Evolutionary conservation across 2,113 vertebrate species (phyloP).

Genomic region (Lepidothrix coronata): DNA sequence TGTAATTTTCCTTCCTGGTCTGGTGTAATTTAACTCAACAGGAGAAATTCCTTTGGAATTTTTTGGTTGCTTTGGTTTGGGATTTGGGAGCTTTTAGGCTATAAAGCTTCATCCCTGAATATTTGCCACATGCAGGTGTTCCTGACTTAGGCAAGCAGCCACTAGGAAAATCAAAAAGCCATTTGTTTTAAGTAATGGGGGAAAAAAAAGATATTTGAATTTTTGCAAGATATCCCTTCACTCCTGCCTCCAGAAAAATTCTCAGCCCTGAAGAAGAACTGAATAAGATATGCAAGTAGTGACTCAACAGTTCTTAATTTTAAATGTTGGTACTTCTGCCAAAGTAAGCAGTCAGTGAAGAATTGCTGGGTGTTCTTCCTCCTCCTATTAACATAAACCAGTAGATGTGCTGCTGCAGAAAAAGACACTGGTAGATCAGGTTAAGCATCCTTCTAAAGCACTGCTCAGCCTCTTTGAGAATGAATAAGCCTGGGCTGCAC

Average conservation of each 20-base stretch:
- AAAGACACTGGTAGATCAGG: not conserved
- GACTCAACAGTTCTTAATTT: not conserved
- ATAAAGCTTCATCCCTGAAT: not conserved
- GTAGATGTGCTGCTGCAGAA: not conserved
- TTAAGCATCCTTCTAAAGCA: not conserved
- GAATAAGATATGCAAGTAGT: not conserved
- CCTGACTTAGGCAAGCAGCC: not conserved
- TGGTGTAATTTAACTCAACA: not conserved
- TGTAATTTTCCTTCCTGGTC: not conserved
- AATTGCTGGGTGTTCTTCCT: not conserved
- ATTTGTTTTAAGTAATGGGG: not conserved
- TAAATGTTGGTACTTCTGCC: not conserved
- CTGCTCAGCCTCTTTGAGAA: not conserved
- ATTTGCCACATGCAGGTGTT: not conserved
- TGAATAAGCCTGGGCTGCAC: not conserved
- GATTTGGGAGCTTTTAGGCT: not conserved
- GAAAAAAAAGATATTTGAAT: not conserved
- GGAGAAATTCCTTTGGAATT: not conserved
- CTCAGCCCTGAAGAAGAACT: not conserved
- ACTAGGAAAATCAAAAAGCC: not conserved
- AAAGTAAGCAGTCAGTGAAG: not conserved
- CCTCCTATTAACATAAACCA: not conserved
- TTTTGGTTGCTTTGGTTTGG: not conserved
- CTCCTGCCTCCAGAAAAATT: not conserved
- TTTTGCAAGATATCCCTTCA: not conserved